These are phyloP conservation scores for Odontophorus gujanensis DNA, from an alignment of 2,113 vertebrate species.

Conservation along the genomic window DNA sequence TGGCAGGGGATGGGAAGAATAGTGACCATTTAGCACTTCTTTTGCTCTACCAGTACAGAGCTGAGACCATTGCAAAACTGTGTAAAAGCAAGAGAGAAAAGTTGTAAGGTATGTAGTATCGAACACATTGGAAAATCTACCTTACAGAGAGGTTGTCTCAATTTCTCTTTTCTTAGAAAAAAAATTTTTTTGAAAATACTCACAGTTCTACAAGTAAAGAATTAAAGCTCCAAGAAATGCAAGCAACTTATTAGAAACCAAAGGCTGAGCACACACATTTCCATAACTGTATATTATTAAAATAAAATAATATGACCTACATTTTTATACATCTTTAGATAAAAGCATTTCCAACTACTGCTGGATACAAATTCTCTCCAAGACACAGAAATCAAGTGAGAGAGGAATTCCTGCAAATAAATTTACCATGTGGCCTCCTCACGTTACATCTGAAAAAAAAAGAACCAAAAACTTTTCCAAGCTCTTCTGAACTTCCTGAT, in stretches of 20 bases:
- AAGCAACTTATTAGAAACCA: background rate
- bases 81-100: background rate
- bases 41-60: background rate
- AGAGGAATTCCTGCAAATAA: slow-evolving; percentile 33
- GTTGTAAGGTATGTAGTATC: background rate
- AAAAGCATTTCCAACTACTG: background rate
- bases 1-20: background rate
- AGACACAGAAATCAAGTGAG: background rate
- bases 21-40: background rate
- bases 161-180: background rate
- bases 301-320: background rate
- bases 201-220: background rate
- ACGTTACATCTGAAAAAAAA: slow-evolving; percentile 13
- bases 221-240: background rate
- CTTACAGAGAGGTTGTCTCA: background rate
- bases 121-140: background rate
- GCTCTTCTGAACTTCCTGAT: slow-evolving; percentile 41
- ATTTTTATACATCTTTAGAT: background rate
- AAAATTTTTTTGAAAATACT: background rate
- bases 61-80: background rate
- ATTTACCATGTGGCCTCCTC: slow-evolving; percentile 12
- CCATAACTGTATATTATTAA: background rate
- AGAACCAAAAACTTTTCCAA: background rate
- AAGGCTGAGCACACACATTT: fast-evolving
- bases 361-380: background rate